Base-by-base conservation (phyloP, 2,888 invertebrate genomes). In the Calliphora vomitoria region DNA sequence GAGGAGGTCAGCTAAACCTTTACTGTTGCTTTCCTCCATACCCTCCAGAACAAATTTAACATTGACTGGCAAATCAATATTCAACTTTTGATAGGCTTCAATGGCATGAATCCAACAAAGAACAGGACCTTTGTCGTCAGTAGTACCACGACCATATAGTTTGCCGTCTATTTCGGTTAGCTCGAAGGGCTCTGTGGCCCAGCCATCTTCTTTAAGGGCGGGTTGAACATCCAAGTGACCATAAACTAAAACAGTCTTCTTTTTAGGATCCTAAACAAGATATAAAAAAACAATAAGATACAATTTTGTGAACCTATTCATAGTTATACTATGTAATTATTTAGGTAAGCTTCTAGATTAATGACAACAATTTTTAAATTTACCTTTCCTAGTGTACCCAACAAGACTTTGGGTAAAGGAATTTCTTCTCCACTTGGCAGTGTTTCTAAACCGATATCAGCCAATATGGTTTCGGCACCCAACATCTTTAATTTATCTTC, bases 191-290 rank as follows among this genome's bases (percentile, higher is more conserved):
- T 99, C 98, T 0, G 98, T 97, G 89, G 97, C 95, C 99, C 99
- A 99, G 0, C 99, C 99, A 94, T 99, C 99, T 88, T 97, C 97
- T 92, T 96, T 96, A 44, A 96, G 93, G 0, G 99, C 99, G 13
- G 99, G 99, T 93, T 99, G 99, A 0, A 99, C 99, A 95, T 99
- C 99, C 91, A 99, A 95, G 94, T 99, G 99, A 0, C 99, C 99
- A 93, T 99, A 99, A 83, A 99, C 95, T 83, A 98, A 96, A 62
- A 99, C 96, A 8, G 99, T 99, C 92, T 98, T 98, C 94, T 99
- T 99, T 58, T 95, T 95, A 0, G 96, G 94, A 92, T 99, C 98
- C 87, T 91, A 60, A n/a, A 35, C 6, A 35, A 35, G 5, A 3
- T 13, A 11, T 0, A 31, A 66, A 13, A n/a, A 41, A 10, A 11